Evolutionary conservation across 2,888 invertebrate species (phyloP).

Genomic region (Scaptomyza caliginosa): DNA sequence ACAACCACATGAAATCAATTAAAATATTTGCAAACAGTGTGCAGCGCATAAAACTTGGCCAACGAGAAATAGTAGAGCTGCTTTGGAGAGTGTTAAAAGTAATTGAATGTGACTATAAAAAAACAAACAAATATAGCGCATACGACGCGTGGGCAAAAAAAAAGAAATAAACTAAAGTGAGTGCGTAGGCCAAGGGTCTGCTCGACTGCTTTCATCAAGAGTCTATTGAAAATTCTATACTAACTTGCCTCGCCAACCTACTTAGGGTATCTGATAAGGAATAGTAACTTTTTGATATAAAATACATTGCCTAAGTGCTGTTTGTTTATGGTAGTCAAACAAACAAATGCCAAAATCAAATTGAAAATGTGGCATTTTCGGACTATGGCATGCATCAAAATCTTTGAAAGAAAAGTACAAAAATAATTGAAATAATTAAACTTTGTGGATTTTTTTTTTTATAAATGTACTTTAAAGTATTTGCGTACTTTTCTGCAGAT

Average conservation of each 20-base stretch:
- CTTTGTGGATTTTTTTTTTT: neutral
- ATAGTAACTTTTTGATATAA: slow-evolving; percentile 42
- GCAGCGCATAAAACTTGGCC: slow-evolving; percentile 40
- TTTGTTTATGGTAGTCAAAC: slow-evolving; percentile 42
- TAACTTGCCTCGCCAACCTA: neutral
- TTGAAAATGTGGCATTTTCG: slow-evolving; percentile 20
- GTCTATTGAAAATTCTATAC: too few species aligned
- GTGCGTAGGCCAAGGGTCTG: neutral
- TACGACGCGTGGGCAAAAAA: slow-evolving; percentile 40
- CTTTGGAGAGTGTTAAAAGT: slow-evolving; percentile 33
- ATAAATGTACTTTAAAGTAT: slow-evolving; percentile 15
- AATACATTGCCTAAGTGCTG: slow-evolving; percentile 41
- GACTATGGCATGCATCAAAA: slow-evolving; percentile 35
- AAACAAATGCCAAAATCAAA: slow-evolving; percentile 28
- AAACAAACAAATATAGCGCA: slow-evolving; percentile 27
- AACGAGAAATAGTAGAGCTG: neutral
- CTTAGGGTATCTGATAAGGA: neutral
- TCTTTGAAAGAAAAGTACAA: slow-evolving; percentile 36
- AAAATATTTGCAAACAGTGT: slow-evolving; percentile 62
- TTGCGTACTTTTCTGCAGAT: slow-evolving; percentile 31
- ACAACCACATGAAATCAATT: slow-evolving; percentile 69
- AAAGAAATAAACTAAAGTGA: slow-evolving; percentile 8
- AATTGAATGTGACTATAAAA: slow-evolving; percentile 66
- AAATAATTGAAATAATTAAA: slow-evolving; percentile 67
- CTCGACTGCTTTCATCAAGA: neutral